Conservation (phyloP, 2,113 vertebrate genomes). For the Otolemur garnettii region DNA sequence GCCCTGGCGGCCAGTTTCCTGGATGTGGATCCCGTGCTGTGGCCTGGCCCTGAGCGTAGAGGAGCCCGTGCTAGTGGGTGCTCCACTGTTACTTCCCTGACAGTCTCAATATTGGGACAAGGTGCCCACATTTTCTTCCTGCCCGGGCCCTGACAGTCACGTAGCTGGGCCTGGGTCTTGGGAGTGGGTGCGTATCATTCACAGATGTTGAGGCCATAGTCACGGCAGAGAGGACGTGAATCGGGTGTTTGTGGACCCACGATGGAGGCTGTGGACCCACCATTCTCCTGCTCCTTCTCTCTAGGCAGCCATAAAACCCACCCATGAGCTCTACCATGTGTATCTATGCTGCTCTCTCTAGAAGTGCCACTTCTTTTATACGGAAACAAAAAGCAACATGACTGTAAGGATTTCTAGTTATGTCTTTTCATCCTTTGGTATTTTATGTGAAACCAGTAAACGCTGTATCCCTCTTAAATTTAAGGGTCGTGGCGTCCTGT, state of each 20-base stretch:
- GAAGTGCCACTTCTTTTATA: no score
- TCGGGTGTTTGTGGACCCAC: neutral
- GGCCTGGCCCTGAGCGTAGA: neutral
- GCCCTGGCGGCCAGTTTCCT: no score
- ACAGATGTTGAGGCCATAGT: neutral
- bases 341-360: accelerated
- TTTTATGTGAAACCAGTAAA: neutral
- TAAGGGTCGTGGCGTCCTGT: neutral
- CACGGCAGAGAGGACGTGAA: neutral
- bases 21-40: accelerated
- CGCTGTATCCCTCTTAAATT: neutral
- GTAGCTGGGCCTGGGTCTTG: neutral
- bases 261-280: neutral
- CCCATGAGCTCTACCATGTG: accelerated
- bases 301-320: neutral
- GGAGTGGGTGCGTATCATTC: accelerated
- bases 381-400: neutral
- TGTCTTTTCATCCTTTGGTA: neutral
- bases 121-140: neutral
- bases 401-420: neutral
- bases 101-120: neutral
- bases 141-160: accelerated
- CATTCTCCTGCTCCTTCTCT: accelerated
- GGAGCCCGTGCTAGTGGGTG: neutral
- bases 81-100: neutral